Conservation (phyloP, 2,797 vertebrate genomes). For the Ibycter americanus region DNA sequence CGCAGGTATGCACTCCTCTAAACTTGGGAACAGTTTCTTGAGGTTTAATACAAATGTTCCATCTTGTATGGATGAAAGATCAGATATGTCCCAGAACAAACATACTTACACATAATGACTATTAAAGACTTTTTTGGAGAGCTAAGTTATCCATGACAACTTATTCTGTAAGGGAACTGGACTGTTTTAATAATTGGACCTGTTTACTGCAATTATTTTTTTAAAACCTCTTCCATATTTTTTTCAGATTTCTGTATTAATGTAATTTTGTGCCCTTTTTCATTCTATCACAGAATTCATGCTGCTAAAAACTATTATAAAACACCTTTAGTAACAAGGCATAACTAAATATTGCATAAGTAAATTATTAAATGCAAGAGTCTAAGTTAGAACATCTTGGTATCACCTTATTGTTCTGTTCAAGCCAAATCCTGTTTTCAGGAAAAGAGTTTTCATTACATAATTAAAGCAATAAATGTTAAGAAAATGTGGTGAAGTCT, state of each 20-base stretch:
- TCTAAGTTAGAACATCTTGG: background rate
- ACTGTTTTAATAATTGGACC: background rate
- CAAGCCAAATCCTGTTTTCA: background rate
- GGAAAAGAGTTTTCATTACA: background rate
- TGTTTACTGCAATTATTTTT: background rate
- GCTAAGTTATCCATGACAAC: background rate
- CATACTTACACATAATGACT: background rate
- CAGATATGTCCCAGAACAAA: background rate
- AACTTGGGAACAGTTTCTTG: background rate
- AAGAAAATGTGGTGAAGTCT: background rate
- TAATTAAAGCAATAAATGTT: background rate
- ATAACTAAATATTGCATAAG: background rate
- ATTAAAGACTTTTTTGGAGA: background rate
- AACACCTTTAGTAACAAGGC: background rate
- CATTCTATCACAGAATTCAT: background rate
- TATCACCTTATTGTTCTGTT: background rate
- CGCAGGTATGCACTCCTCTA: background rate
- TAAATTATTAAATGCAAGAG: background rate
- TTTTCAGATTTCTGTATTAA: background rate
- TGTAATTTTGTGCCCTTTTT: background rate
- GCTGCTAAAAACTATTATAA: background rate
- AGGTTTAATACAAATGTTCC: background rate
- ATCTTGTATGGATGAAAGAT: background rate
- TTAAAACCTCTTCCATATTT: background rate
- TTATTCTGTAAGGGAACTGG: background rate